Evolutionary conservation across 2,888 invertebrate genomes (phyloP).

Genomic region (Alloscopus bannaensis): DNA sequence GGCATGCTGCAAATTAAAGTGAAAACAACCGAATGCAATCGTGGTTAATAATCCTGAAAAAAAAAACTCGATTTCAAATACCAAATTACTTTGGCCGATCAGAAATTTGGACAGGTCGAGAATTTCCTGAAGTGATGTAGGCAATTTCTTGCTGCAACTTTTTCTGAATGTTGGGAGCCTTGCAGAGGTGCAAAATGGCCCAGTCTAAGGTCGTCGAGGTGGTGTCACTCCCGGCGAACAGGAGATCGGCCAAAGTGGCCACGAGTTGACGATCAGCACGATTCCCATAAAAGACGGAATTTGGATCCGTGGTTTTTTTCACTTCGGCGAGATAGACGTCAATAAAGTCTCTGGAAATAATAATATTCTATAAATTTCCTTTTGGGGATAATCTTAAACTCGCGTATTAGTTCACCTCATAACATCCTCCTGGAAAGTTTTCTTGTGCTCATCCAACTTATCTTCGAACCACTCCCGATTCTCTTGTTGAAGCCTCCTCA

Average conservation of each 20-base stretch:
- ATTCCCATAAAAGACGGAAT: conserved; percentile 48
- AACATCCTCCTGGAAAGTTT: conserved; percentile 41
- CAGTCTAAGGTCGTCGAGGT: conserved; percentile 31
- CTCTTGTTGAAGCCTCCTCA: conserved; percentile 17
- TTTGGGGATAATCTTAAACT: conserved; percentile 34
- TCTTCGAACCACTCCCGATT: conserved; percentile 39
- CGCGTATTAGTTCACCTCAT: conserved; percentile 12
- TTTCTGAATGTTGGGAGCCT: conserved; percentile 30
- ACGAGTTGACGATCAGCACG: too few relatives aligned
- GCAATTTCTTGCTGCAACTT: conserved; percentile 49
- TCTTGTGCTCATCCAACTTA: conserved; percentile 38
- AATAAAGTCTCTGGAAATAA: conserved; percentile 34
- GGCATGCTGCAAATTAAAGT: conserved; percentile 77
- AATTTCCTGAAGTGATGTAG: conserved; percentile 35
- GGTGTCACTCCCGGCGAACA: conserved; percentile 46
- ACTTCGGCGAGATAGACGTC: conserved; percentile 34
- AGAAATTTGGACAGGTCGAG: conserved; percentile 11
- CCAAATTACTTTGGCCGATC: conserved; percentile 38
- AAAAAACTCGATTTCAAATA: background rate
- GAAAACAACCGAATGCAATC: background rate
- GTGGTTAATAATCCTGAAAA: background rate
- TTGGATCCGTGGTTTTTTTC: conserved; percentile 38
- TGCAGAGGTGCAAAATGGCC: conserved; percentile 39
- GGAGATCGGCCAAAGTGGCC: conserved; percentile 21
- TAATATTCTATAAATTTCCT: conserved; percentile 25